Evolutionary conservation across 2,888 invertebrate genomes (phyloP), one percentile per base, ranked within the genome.

Genomic region (Lamproptera curius): DNA sequence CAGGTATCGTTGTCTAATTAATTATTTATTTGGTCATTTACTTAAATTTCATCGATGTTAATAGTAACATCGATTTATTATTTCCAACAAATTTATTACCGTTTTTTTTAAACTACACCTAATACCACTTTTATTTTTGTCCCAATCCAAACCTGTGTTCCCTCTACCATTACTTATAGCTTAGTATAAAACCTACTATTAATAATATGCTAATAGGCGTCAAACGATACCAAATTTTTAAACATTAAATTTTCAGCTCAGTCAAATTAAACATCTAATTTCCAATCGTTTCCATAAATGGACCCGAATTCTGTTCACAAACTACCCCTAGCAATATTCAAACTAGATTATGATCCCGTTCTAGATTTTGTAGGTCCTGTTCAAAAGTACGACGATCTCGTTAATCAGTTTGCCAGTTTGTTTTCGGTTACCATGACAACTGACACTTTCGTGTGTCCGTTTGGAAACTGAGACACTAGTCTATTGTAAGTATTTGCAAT

Each of bases 81-180:
- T 5, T 20, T 20, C 20, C 6, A 20, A 20, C 6, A 20, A 6
- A 20, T 20, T 20, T 20, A 6, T 20, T 20, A 5, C 3, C 6
- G 20, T 20, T 20, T 5, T 20, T 20, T 20, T 31, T 31, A 9
- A 34, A 34, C 6, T 36, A 6, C 14, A 11, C 15, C 33, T 20
- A 33, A 1, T 28, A 14, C n/a, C n/a, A n/a, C 31, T 16, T 16
- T 33, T 4, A 35, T 13, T 14, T 13, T 14, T 13, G 17, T 59
- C 64, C 63, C 66, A 65, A 62, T 73, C 81, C 78, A 51, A 67
- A 71, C 79, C 72, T 59, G 58, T 58, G 57, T 65, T 77, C 82
- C 79, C 56, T 72, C 79, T 77, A 73, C 81, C 85, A 67, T 76
- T 78, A 80, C 74, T 78, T 79, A 82, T 86, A 86, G 86, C 85